Conservation (phyloP, 2,113 vertebrate genomes). For the Rostratula benghalensis region DNA sequence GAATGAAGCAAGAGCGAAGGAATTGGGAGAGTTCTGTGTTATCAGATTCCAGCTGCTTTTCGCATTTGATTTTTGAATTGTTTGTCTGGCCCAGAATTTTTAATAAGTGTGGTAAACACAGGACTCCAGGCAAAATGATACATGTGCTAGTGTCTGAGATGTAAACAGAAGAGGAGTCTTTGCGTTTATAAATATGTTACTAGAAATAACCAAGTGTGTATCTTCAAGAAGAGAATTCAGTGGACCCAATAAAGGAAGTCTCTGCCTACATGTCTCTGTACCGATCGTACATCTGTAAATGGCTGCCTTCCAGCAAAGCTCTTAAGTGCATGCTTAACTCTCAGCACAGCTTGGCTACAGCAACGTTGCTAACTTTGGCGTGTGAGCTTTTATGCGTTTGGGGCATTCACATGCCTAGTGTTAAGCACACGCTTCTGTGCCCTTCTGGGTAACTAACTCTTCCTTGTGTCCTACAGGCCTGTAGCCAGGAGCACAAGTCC, state of each 20-base stretch:
- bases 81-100: neutral
- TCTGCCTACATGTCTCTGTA: slow-evolving; percentile 21
- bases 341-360: slow-evolving; percentile 17
- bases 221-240: neutral
- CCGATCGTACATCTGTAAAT: slow-evolving; percentile 25
- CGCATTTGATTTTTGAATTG: neutral
- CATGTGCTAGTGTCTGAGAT: neutral
- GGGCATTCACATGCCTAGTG: neutral
- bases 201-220: neutral
- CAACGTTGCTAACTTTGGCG: slow-evolving; percentile 34
- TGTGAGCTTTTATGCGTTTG: neutral
- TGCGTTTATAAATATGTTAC: neutral
- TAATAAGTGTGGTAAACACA: neutral
- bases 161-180: neutral
- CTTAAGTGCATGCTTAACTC: slow-evolving; percentile 52
- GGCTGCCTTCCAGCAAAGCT: slow-evolving; percentile 44
- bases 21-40: neutral
- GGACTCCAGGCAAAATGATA: neutral
- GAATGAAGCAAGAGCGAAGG: neutral
- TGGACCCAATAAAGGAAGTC: slow-evolving; percentile 22
- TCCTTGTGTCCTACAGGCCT: neutral
- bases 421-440: neutral
- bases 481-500: neutral
- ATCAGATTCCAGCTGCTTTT: neutral
- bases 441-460: neutral